These are phyloP conservation scores for Leptodirus hochenwartii DNA, from an alignment of 2,888 invertebrate genomes.

Conservation along the genomic window DNA sequence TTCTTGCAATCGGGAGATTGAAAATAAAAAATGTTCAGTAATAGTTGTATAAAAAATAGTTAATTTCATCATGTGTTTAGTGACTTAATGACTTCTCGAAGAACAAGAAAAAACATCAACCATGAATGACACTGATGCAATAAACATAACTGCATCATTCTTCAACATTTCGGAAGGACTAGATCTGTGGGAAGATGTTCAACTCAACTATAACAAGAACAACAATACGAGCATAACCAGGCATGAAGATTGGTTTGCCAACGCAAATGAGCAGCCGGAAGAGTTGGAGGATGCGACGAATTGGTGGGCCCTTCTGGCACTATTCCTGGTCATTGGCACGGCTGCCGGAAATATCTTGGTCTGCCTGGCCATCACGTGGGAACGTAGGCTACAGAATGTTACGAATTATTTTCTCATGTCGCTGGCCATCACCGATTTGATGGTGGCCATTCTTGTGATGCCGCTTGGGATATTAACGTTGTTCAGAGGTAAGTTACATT, in stretches of 20 bases:
- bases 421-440: conserved; percentile 82
- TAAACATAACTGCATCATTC: too few species aligned
- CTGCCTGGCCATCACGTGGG: conserved; percentile 82
- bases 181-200: too few species aligned
- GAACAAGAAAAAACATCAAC: too few species aligned
- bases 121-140: too few species aligned
- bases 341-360: conserved; percentile 88
- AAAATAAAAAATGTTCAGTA: too few species aligned
- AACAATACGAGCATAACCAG: too few species aligned
- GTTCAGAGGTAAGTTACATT: conserved; percentile 48
- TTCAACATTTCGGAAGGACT: too few species aligned
- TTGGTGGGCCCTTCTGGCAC: conserved; percentile 68
- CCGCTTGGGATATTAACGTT: conserved; percentile 75
- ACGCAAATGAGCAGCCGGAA: conserved; percentile 3
- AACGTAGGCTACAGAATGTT: conserved; percentile 83
- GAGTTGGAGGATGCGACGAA: conserved; percentile 34
- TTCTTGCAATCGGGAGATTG: too few species aligned
- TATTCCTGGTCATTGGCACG: conserved; percentile 64
- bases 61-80: too few species aligned
- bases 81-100: too few species aligned
- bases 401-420: conserved; percentile 96
- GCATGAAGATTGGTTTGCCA: not conserved
- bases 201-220: too few species aligned
- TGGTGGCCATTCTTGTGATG: conserved; percentile 92
- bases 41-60: too few species aligned